Conservation (phyloP, 2,888 invertebrate species). For the Mechanitis messenoides region DNA sequence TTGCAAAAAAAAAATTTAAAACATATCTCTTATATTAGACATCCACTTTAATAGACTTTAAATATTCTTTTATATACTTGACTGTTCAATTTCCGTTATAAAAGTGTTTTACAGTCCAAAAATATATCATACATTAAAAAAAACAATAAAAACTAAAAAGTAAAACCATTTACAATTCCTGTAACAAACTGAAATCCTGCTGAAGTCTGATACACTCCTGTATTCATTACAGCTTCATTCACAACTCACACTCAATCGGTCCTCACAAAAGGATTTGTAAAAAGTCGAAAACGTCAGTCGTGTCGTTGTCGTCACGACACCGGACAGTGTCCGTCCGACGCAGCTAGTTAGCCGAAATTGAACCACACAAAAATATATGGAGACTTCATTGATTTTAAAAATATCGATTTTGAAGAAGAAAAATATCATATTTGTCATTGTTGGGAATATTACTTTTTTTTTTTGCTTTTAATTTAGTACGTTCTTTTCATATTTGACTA, state of each 20-base stretch:
- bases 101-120: no score
- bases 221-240: conserved; percentile 2
- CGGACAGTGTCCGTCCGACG: conserved; percentile 34
- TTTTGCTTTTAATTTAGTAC: no score
- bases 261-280: conserved; percentile 17
- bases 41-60: no score
- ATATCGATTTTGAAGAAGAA: neutral
- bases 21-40: no score
- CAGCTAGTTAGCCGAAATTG: conserved; percentile 40
- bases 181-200: neutral
- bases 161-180: conserved; percentile 9
- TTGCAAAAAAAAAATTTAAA: no score
- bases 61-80: no score
- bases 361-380: conserved; percentile 27
- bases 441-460: no score
- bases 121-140: neutral
- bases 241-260: neutral
- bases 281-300: conserved; percentile 31
- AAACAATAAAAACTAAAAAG: conserved; percentile 15
- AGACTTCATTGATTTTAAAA: conserved; percentile 17
- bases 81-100: no score
- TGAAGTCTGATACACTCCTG: neutral
- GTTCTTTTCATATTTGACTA: no score
- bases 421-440: no score
- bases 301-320: conserved; percentile 28